Evolutionary conservation across 2,888 invertebrate genomes (phyloP).

Genomic region (Scrobipalpa atriplicella): DNA sequence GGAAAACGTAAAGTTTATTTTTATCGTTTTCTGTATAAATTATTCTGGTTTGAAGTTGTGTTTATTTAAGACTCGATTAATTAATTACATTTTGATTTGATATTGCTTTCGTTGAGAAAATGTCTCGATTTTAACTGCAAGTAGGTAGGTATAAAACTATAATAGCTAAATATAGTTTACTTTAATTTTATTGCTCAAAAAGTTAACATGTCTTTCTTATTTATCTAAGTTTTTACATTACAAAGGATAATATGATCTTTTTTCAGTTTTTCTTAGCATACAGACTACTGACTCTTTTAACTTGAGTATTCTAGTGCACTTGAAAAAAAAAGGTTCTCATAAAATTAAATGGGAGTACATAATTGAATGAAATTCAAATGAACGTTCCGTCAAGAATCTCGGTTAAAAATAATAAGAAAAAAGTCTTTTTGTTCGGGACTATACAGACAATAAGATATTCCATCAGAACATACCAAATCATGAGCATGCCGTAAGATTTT

Average conservation of each 20-base stretch:
- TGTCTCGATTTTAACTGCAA: neutral
- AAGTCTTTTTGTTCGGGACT: constrained; percentile 27
- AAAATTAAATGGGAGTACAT: constrained; percentile 32
- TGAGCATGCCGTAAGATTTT: too few species aligned
- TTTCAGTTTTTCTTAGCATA: neutral
- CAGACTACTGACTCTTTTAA: neutral
- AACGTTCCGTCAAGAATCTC: constrained; percentile 34
- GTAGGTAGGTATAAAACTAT: too few species aligned
- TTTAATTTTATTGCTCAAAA: too few species aligned
- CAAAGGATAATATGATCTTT: neutral
- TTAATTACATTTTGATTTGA: constrained; percentile 4
- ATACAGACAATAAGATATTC: neutral
- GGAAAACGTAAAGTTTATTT: neutral
- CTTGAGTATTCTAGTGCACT: constrained; percentile 21
- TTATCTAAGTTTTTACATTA: neutral
- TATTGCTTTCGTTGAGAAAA: neutral
- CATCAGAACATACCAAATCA: neutral
- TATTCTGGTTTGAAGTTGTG: neutral
- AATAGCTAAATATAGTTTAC: too few species aligned
- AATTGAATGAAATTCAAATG: constrained; percentile 43
- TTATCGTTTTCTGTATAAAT: neutral
- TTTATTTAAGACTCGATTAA: neutral
- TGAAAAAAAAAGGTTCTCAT: constrained; percentile 16
- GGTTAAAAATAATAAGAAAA: constrained; percentile 30
- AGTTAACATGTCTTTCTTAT: neutral